These are phyloP conservation scores for Varanus komodoensis DNA, from an alignment of 2,113 vertebrate species.

Conservation along the genomic window DNA sequence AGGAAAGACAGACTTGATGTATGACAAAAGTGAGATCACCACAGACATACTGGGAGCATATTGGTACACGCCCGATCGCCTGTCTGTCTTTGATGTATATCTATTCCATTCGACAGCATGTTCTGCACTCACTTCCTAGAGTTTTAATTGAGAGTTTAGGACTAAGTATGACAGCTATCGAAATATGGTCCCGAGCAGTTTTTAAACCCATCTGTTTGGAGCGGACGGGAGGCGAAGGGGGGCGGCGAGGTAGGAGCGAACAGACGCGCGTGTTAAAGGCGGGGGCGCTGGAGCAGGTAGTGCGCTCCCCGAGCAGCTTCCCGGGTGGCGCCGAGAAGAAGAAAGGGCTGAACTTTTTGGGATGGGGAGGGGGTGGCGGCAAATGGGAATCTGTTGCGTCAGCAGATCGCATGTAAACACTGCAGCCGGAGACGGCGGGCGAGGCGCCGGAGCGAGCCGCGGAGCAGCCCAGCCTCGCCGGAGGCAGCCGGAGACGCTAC, in stretches of 20 bases:
- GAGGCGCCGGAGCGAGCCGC: too few species aligned
- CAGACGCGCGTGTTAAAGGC: background rate
- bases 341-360: background rate
- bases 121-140: background rate
- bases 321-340: background rate
- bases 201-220: background rate
- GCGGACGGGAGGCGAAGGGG: background rate
- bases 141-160: background rate
- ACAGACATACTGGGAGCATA: background rate
- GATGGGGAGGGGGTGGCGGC: slow-evolving; percentile 56
- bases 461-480: slow-evolving; percentile 15
- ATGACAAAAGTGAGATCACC: background rate
- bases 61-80: background rate
- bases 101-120: background rate
- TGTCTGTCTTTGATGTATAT: accelerated
- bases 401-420: slow-evolving; percentile 66
- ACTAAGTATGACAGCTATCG: background rate
- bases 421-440: background rate
- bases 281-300: too few species aligned
- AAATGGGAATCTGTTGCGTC: slow-evolving; percentile 66
- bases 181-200: background rate
- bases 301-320: background rate
- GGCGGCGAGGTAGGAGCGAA: background rate
- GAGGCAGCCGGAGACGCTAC: slow-evolving; percentile 40
- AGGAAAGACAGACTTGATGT: background rate